A percentile compares a stretch with the other conserved stretches of the same genome.
Evolutionary conservation across 1,140 invertebrate genomes (phyloP).

Genomic region (Hyles euphorbiae): DNA sequence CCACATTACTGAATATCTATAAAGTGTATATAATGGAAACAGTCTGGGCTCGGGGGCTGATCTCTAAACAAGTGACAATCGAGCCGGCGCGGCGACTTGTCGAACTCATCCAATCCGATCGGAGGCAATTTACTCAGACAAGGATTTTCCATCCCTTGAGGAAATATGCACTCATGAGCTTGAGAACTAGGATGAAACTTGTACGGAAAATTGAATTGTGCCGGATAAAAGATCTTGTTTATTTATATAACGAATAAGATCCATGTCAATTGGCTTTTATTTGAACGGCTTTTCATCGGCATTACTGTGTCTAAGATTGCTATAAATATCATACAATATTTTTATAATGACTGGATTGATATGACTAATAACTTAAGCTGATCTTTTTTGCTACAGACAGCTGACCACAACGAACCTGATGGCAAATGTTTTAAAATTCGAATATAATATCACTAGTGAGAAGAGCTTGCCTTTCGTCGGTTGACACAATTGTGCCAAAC

Average conservation of each 20-base stretch:
- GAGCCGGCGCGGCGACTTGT: conserved; percentile 18
- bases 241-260: conserved; percentile 9
- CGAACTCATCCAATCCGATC: conserved; percentile 52
- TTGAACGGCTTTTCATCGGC: too few species aligned
- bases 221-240: conserved; percentile 32
- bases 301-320: too few species aligned
- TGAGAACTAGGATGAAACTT: conserved; percentile 36
- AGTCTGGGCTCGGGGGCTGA: conserved; percentile 18
- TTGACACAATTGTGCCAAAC: too few species aligned
- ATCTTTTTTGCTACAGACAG: too few species aligned
- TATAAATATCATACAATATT: too few species aligned
- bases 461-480: too few species aligned
- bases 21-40: conserved; percentile 22
- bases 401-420: too few species aligned
- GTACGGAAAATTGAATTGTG: conserved; percentile 44
- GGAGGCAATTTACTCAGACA: conserved; percentile 54
- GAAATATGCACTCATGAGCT: conserved; percentile 46
- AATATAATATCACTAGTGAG: too few species aligned
- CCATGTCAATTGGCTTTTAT: too few species aligned
- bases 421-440: too few species aligned
- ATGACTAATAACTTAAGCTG: too few species aligned
- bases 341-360: too few species aligned
- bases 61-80: conserved; percentile 48
- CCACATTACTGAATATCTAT: conserved; percentile 13
- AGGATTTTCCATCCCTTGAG: conserved; percentile 51